Base-by-base conservation (phyloP, 2,113 vertebrate species). In the Poeciliopsis retropinna region DNA sequence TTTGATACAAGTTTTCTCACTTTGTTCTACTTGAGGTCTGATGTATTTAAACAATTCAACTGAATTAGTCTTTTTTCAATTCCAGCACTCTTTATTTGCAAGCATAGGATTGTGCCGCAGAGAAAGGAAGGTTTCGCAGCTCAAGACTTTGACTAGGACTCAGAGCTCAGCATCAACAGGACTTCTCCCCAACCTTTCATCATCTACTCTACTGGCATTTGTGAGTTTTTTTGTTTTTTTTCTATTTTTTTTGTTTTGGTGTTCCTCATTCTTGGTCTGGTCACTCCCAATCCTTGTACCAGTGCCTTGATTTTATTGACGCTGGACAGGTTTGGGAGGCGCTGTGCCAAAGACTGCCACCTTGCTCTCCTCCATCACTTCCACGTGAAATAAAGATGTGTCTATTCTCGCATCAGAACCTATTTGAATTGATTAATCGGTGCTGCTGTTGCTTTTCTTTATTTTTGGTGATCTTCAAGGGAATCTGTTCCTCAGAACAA, bases 221-320 rank as follows among this genome's bases (percentile, higher is more conserved):
- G 6, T n/a, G 28, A 31, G 30, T 62, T 44, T 0, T 51, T 5
- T 10, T 60, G 8, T 22, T 25, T 12, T 41, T 34, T 9, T 34
- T 32, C 1, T 8, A 3, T 30, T 51, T 15, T 19, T 5, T 28
- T 10, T 60, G n/a, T 29, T n/a, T 39, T 44, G 51, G 25, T 22
- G 51, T 25, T 67, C 11, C 29, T 62, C 3, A 34, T 27, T 75
- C 88, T 88, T 80, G 73, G 88, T 84, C 82, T 84, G 78, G 88
- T 91, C 85, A 94, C 94, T 95, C 94, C 94, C 94, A 95, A 95
- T 94, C 94, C 94, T 95, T 95, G 94, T 95, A 95, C 94, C 94
- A 95, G 94, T 94, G 94, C 95, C 92, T 73, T 89, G 25, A 75
- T 84, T 67, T 60, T n/a, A 37, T 47, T 72, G 92, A 93, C 94